Base-by-base conservation (phyloP, 2,113 vertebrate species). In the Semnopithecus entellus region DNA sequence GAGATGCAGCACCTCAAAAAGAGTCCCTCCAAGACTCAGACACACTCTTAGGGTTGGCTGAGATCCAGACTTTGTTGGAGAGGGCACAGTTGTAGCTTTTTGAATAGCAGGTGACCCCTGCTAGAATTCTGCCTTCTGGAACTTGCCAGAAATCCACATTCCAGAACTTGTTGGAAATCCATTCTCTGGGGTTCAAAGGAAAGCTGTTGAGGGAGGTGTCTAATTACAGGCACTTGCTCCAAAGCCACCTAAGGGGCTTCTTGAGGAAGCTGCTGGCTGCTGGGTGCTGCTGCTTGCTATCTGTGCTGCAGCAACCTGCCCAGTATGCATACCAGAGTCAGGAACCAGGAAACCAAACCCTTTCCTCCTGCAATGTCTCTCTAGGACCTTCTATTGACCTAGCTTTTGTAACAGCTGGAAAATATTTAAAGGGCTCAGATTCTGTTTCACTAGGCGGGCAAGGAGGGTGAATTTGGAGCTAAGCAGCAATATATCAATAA, bases 371-470 rank as follows among this genome's bases (percentile, higher is more conserved):
- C 30, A 82, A 27, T 40, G 82, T 88, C 78, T 96, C 70, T 82
- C n/a, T 16, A 84, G 57, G 0, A 25, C 7, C 72, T 55, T 59
- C 86, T 94, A 45, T 70, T 70, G 79, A 90, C 40, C 92, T 96
- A 72, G 10, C 32, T 87, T 92, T 91, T 61, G 57, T 35, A 84
- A 45, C 23, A 66, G 16, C 10, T 35, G 40, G 40, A 83, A 91
- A 84, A 22, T 80, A 61, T 43, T 73, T 57, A 52, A 96, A 96
- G 59, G 98, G 94, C 92, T 76, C 95, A 97, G 97, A 96, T 90
- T 20, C 40, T 92, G 72, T 96, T 97, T 96, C 22, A n/a, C 52
- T 55, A 57, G 95, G n/a, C 93, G 86, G 80, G 84, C 57, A 95
- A 97, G 89, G 50, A 95, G 48, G 73, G 14, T 88, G 72, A 70